Base-by-base conservation (phyloP, 37 sponge, comb jelly and placozoan genomes). In the Axinella damicornis region DNA sequence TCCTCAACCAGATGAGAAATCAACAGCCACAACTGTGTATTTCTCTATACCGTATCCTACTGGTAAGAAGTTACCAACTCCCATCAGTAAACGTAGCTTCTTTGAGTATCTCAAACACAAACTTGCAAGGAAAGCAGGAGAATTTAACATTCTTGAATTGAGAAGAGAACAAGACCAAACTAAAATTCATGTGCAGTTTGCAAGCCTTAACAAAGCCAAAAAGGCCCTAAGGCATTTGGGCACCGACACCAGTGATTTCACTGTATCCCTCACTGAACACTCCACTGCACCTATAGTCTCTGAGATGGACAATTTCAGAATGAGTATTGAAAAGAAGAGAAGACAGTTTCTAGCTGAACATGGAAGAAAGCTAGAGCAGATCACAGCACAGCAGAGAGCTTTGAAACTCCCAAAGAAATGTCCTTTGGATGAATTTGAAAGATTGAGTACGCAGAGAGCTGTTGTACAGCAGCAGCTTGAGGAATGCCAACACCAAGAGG, bases 121-220 rank as follows among this genome's bases (percentile, higher is more conserved):
- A 9, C 46, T 46, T 46, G 6, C 4, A 9, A 9, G 6, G 9
- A 46, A 46, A 9, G 9, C 46, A 46, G 46, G 46, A 46, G 46
- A 46, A 46, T 46, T 46, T 46, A 4, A 9, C 46, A 46, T 46
- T 46, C 9, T 46, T 46, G 46, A 46, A 46, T 9, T 46, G 9
- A 46, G 9, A 46, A 46, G 46, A 46, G 6, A 46, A 9, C 4
- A 46, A 46, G 9, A 46, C 9, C 4, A 9, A 46, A 46, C 46
- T 12, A 9, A 46, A 46, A 12, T 4, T 9, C 46, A 46, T 17
- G 69, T 76, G 27, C 69, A 65, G 34, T 85, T 85, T 85, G 1
- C 38, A 24, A 76, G 85, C 58, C 14, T 41, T 13, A 66, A 38
- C 24, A 75, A 30, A 55, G 85, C 85, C 54, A 76, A 76, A 41